phyloP scores from a whole-genome alignment of 2,888 invertebrate species.

The Apantesis nais region DNA sequence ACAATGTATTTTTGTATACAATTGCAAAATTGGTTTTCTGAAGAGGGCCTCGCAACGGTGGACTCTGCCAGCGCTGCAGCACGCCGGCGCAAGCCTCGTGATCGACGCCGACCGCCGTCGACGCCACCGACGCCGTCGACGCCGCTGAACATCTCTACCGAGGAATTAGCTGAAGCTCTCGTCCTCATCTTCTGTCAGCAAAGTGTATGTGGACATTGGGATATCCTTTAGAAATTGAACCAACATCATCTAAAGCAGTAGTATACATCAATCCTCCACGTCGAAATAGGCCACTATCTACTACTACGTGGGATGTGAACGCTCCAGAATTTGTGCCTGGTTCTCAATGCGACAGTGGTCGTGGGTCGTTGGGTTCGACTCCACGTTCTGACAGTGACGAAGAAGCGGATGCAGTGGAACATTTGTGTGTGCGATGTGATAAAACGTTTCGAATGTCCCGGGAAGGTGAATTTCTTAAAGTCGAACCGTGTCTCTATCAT shows the following conservation, averaged over 20 bases:
- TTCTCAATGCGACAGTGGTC: slow-evolving; percentile 83
- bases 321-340: slow-evolving; percentile 89
- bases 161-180: slow-evolving; percentile 85
- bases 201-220: slow-evolving; percentile 88
- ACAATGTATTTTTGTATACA: slow-evolving; percentile 82
- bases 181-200: slow-evolving; percentile 86
- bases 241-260: slow-evolving; percentile 87
- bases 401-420: slow-evolving; percentile 85
- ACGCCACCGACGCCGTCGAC: slow-evolving; percentile 78
- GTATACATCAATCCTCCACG: slow-evolving; percentile 86
- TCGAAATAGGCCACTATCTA: slow-evolving; percentile 70
- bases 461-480: slow-evolving; percentile 89
- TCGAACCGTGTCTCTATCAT: slow-evolving; percentile 94
- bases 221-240: slow-evolving; percentile 89
- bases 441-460: slow-evolving; percentile 89
- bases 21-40: slow-evolving; percentile 80
- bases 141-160: slow-evolving; percentile 84
- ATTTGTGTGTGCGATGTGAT: slow-evolving; percentile 90
- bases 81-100: slow-evolving; percentile 74
- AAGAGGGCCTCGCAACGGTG: slow-evolving; percentile 80
- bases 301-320: slow-evolving; percentile 86
- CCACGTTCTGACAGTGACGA: slow-evolving; percentile 85
- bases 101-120: slow-evolving; percentile 76
- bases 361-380: slow-evolving; percentile 83
- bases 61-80: slow-evolving; percentile 74